A percentile compares a stretch with the other conserved stretches of the same genome.
Evolutionary conservation across 2,113 vertebrate genomes (phyloP).

Genomic region (Phyllopteryx taeniolatus): DNA sequence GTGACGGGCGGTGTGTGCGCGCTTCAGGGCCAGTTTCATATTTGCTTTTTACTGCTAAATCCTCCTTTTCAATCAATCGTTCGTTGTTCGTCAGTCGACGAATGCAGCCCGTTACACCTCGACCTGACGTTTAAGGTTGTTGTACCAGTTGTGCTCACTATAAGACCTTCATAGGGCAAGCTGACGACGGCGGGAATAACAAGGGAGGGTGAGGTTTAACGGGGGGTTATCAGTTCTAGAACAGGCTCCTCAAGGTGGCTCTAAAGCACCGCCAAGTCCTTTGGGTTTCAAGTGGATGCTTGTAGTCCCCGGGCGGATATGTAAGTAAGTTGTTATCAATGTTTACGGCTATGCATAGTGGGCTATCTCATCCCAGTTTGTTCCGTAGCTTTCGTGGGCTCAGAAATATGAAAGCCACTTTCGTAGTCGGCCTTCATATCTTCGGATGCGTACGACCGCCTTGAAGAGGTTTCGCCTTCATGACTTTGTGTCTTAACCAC

Average conservation of each 20-base stretch:
- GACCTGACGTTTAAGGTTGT: constrained; percentile 47
- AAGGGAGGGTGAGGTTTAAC: constrained; percentile 55
- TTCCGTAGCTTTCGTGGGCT: constrained; percentile 47
- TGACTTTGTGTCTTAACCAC: constrained; percentile 33
- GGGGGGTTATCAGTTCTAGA: constrained; percentile 56
- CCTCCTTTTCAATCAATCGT: constrained; percentile 50
- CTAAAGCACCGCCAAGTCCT: constrained; percentile 57
- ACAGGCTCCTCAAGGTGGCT: constrained; percentile 62
- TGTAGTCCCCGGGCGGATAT: constrained; percentile 49
- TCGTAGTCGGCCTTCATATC: constrained; percentile 22
- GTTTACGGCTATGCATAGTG: constrained; percentile 56
- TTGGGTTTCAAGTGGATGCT: constrained; percentile 59
- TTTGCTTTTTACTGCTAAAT: constrained; percentile 59
- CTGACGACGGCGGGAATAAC: constrained; percentile 45
- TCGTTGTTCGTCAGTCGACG: constrained; percentile 14
- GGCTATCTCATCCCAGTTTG: constrained; percentile 66
- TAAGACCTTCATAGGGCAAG: constrained; percentile 38
- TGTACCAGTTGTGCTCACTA: constrained; percentile 34
- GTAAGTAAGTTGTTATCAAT: neutral
- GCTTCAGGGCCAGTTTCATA: constrained; percentile 54
- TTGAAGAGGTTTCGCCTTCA: constrained; percentile 17
- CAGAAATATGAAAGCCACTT: constrained; percentile 39
- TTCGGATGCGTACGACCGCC: constrained; percentile 30
- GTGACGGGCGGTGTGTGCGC: constrained; percentile 62
- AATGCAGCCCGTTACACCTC: constrained; percentile 63